Conservation (phyloP, 2,888 invertebrate species). For the Cremastinae sp. region DNA sequence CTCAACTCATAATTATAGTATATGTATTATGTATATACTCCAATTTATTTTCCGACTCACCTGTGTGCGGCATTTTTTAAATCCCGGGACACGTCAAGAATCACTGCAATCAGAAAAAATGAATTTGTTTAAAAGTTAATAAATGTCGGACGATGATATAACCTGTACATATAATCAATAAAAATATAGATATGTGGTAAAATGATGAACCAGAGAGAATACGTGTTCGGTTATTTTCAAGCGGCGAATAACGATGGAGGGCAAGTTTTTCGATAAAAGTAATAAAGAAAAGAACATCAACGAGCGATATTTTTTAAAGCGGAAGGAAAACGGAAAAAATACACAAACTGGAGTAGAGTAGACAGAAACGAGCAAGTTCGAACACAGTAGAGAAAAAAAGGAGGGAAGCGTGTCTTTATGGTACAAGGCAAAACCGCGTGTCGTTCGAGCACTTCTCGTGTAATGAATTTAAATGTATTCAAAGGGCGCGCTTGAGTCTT, state of each 20-base stretch:
- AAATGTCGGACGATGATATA: neutral
- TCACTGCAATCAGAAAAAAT: constrained; percentile 59
- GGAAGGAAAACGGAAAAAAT: neutral
- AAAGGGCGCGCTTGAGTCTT: constrained; percentile 78
- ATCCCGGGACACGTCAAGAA: constrained; percentile 44
- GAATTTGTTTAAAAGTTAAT: constrained; percentile 12
- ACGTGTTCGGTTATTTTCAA: neutral
- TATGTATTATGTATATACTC: too few species aligned
- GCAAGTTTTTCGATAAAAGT: neutral
- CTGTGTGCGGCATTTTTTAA: constrained; percentile 67
- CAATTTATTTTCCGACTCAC: too few species aligned
- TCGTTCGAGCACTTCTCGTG: constrained; percentile 64
- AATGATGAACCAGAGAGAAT: neutral
- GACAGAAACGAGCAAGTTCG: too few species aligned
- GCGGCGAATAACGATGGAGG: too few species aligned
- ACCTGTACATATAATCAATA: too few species aligned
- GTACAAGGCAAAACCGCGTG: constrained; percentile 44
- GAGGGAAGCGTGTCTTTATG: constrained; percentile 28
- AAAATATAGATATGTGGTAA: neutral
- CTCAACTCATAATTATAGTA: too few species aligned
- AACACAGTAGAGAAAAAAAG: constrained; percentile 26
- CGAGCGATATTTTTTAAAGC: constrained; percentile 35
- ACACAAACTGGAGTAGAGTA: constrained; percentile 14
- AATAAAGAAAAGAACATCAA: neutral
- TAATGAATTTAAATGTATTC: constrained; percentile 80